These are phyloP conservation scores for Bos javanicus DNA, from an alignment of 2,113 vertebrate genomes.

Conservation along the genomic window DNA sequence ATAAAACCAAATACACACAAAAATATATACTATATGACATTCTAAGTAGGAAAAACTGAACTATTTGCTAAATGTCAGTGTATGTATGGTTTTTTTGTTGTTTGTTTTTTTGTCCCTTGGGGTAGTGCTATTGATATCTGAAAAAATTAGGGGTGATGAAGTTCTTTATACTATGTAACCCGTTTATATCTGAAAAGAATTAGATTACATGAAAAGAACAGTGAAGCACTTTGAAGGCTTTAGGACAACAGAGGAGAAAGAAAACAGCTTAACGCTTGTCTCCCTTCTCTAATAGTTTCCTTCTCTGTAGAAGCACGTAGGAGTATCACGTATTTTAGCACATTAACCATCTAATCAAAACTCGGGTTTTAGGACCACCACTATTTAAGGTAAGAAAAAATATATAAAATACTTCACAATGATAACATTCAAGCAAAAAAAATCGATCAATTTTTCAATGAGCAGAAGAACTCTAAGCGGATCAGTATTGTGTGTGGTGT, in stretches of 20 bases:
- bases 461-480: background rate
- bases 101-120: background rate
- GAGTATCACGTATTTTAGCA: background rate
- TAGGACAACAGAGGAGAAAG: background rate
- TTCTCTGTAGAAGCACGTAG: background rate
- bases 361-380: background rate
- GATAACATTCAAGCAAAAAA: background rate
- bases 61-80: background rate
- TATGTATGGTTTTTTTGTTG: background rate
- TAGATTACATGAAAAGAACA: background rate
- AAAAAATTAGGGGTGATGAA: background rate
- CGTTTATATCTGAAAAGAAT: background rate
- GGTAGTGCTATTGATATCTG: background rate
- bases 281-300: background rate
- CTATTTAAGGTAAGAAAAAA: conserved; percentile 33
- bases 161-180: background rate
- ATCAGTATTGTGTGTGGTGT: background rate
- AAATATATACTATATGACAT: background rate
- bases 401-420: background rate
- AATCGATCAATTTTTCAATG: background rate
- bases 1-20: background rate
- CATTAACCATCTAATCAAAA: background rate
- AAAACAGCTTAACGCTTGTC: background rate
- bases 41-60: background rate
- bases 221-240: background rate